Conservation (phyloP, 2,888 invertebrate genomes). For the Drosophila koepferae region DNA sequence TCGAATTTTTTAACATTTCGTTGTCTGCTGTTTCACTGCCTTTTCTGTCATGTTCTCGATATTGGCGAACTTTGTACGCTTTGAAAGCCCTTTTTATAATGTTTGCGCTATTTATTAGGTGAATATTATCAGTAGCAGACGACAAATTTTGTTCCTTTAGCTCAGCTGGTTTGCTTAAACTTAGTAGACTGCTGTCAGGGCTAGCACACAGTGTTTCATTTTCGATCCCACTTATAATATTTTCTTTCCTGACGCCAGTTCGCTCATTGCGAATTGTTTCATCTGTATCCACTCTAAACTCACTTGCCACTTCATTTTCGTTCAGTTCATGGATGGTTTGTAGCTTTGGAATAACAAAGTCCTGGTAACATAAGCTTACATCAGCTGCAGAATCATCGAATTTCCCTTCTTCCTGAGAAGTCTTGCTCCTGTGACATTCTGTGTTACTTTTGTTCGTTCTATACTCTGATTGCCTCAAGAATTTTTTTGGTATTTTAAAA, state of each 20-base stretch:
- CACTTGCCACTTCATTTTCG: constrained; percentile 51
- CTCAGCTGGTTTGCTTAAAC: background rate
- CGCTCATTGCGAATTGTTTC: background rate
- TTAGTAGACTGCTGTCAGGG: background rate
- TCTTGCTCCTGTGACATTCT: background rate
- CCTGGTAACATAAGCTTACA: constrained; percentile 31
- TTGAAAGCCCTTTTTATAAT: constrained; percentile 33
- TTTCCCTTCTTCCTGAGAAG: constrained; percentile 10
- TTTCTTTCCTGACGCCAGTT: background rate
- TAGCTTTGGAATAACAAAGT: constrained; percentile 40
- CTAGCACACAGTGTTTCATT: background rate
- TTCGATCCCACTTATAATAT: background rate
- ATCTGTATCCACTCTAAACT: constrained; percentile 16
- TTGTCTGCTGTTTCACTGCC: background rate
- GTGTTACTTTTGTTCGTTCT: background rate
- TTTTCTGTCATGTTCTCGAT: background rate
- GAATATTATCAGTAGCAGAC: background rate
- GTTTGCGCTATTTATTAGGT: constrained; percentile 18
- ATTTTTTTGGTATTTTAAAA: constrained; percentile 51
- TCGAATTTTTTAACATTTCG: background rate
- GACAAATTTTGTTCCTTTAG: background rate
- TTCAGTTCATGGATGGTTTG: constrained; percentile 68
- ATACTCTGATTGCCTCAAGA: constrained; percentile 14
- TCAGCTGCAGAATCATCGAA: constrained; percentile 24
- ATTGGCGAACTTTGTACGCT: constrained; percentile 7